Evolutionary conservation across 1,140 invertebrate genomes (phyloP).

Genomic region (Cydia splendana): DNA sequence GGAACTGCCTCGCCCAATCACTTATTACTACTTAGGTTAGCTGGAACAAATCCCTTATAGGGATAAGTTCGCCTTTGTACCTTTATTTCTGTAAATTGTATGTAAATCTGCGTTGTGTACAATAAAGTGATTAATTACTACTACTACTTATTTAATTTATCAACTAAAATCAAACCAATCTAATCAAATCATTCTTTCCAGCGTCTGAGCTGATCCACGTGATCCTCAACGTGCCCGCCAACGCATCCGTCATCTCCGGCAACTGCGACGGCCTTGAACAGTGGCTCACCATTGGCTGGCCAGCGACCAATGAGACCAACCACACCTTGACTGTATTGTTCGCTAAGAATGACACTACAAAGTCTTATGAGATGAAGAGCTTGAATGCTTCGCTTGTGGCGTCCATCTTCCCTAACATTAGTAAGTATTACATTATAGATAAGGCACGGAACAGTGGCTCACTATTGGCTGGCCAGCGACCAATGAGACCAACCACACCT

Average conservation of each 20-base stretch:
- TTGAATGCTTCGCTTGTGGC: constrained; percentile 38
- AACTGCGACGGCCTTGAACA: constrained; percentile 61
- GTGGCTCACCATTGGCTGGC: constrained; percentile 24
- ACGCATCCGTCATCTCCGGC: constrained; percentile 64
- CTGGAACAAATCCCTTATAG: too few relatives aligned
- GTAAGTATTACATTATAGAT: constrained; percentile 50
- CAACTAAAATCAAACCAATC: background rate
- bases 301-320: background rate
- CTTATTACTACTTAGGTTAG: too few relatives aligned
- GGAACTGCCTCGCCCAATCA: too few relatives aligned
- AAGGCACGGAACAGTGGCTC: constrained; percentile 35
- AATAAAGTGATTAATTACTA: too few relatives aligned
- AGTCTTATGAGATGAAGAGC: constrained; percentile 36
- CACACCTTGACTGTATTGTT: constrained; percentile 62
- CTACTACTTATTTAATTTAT: too few relatives aligned
- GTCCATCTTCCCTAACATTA: constrained; percentile 53
- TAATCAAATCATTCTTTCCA: constrained; percentile 33
- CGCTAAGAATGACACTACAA: constrained; percentile 53
- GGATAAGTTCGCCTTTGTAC: too few relatives aligned
- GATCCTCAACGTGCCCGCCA: constrained; percentile 73
- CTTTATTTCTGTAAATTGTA: too few relatives aligned
- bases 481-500: constrained; percentile 33
- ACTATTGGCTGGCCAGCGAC: background rate
- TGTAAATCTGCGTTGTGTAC: too few relatives aligned
- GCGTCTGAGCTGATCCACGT: constrained; percentile 45